These are phyloP conservation scores for Paelopatides confundens DNA, from an alignment of 53 echinoderm and acorn worm species.

Conservation along the genomic window DNA sequence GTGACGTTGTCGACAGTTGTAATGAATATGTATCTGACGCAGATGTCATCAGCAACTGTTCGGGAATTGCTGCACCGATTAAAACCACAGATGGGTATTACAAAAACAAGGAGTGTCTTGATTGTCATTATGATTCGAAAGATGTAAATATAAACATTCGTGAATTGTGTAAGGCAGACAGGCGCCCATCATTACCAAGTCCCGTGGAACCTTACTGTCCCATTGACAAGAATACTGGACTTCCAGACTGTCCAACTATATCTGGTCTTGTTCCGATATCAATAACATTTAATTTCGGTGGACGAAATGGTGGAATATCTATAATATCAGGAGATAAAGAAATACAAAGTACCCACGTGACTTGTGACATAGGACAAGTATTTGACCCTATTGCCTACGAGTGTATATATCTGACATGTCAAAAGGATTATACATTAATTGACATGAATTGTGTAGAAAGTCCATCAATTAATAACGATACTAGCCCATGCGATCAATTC, in stretches of 20 bases:
- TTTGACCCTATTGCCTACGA: constrained; percentile 11
- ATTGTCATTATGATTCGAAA: neutral
- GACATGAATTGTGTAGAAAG: neutral
- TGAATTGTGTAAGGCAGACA: neutral
- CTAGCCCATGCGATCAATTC: neutral
- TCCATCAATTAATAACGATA: neutral
- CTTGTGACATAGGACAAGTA: neutral
- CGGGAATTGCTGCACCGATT: neutral
- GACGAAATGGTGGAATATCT: constrained; percentile 10
- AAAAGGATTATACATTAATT: neutral
- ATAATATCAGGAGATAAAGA: neutral
- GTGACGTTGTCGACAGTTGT: neutral
- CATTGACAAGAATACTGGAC: neutral
- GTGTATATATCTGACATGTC: constrained; percentile 14
- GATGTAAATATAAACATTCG: neutral
- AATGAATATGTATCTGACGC: neutral
- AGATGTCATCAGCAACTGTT: neutral
- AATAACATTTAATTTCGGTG: constrained; percentile 22
- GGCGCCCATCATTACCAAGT: no score
- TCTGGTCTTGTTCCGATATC: constrained; percentile 16
- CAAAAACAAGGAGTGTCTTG: constrained; percentile 7
- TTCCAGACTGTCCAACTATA: neutral
- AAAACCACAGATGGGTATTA: neutral
- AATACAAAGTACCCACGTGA: neutral
- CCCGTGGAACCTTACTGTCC: neutral